Conservation (phyloP, 2,888 invertebrate genomes). For the Ramazzottius varieornatus region DNA sequence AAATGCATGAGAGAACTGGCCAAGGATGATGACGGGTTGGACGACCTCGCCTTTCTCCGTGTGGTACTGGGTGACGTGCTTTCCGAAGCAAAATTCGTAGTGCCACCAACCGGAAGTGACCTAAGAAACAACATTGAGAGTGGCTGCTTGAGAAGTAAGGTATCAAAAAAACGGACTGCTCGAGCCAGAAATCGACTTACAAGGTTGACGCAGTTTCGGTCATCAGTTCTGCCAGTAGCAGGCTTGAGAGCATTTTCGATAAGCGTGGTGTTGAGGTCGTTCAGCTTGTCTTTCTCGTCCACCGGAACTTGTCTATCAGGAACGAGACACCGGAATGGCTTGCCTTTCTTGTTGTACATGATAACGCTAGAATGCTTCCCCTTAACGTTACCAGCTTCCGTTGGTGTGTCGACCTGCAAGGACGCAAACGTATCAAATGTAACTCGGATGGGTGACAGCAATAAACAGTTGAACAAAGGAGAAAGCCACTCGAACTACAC, state of each 20-base stretch:
- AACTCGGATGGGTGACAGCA: too few species aligned
- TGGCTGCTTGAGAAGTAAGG: neutral
- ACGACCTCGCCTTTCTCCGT: neutral
- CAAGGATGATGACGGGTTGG: neutral
- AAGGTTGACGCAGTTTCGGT: neutral
- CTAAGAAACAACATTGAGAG: neutral
- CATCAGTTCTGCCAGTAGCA: neutral
- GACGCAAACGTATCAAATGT: too few species aligned
- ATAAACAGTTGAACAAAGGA: too few species aligned
- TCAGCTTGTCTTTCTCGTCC: neutral
- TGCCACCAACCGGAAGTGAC: neutral
- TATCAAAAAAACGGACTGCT: neutral
- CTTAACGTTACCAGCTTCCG: neutral
- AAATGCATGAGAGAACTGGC: neutral
- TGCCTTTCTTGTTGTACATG: neutral
- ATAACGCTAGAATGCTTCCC: neutral
- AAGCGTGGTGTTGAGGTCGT: neutral
- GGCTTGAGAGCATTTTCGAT: neutral
- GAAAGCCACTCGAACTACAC: neutral
- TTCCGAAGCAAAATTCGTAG: neutral
- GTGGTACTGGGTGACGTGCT: neutral
- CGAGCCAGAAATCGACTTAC: neutral
- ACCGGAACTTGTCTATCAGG: neutral
- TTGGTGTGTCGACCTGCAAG: neutral
- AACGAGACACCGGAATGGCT: neutral